Base-by-base conservation (phyloP, 92 coral and sea anemone genomes). In the Porites divaricata region DNA sequence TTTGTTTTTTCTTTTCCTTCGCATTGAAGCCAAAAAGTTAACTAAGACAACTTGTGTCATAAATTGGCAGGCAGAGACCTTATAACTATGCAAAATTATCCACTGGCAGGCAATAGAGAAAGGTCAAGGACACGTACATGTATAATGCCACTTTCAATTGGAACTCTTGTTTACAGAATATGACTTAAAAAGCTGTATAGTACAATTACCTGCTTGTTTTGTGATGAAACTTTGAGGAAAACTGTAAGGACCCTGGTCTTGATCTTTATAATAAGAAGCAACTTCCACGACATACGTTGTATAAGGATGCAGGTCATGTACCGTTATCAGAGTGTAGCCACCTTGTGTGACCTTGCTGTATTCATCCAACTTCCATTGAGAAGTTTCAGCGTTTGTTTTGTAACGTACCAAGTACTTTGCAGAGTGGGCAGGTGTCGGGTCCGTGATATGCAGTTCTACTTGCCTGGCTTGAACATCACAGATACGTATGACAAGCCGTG, bases 221-320 rank as follows among this genome's bases (percentile, higher is more conserved):
- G 98, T 94, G 2, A 72, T 78, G 67, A 89, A 87, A 15, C 76
- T 28, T 41, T 84, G 56, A 4, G 91, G 89, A 6, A 81, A 57
- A 76, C 98, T 94, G 58, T 91, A 92, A 6, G 92, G 93, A 7
- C 95, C 98, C 10, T 56, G 63, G 21, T 92, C 95, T 8, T 77
- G 89, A 23, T 94, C 91, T 54, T 72, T 75, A 70, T 92, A 93
- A 19, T 65, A 22, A 22, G 98, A 76, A 20, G 95, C 92, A n/a
- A 94, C 90, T 66, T 92, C 95, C 23, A 85, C 81, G 21, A 82
- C 20, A 75, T 94, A 94, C 13, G 75, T 26, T 8, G 95, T 92
- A 70, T 80, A 92, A 12, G 98, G 94, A 48, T 58, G 77, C 53
- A 94, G 74, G 11, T 77, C 82, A 9, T 63, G 78, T 9, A 94